Evolutionary conservation across 1,140 invertebrate genomes (phyloP), one percentile per base, ranked within the genome.

Genomic region (Brachionus manjavacas): DNA sequence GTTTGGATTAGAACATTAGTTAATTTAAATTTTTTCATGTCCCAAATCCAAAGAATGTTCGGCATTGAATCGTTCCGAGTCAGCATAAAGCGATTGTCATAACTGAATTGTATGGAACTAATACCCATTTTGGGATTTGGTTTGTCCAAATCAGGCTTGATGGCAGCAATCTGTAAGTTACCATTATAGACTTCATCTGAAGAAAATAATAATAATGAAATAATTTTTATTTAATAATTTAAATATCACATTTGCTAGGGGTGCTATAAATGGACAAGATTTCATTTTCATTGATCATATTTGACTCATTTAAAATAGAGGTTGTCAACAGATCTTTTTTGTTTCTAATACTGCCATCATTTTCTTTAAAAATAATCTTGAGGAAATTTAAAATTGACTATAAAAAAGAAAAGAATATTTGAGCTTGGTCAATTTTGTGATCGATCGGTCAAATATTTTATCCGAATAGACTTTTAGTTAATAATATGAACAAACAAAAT

Each of bases 51-150:
- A 72, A 90, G 72, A 20, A 87, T 87, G 74, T 85, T 86, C 12
- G 89, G 89, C 89, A 89, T 89, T 81, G 86, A 83, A 88, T 87
- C 89, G 87, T 90, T 90, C 83, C 85, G 86, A 6, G 89, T 89
- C 76, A 86, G 88, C 84, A 91, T 85, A 83, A 89, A 91, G 78
- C 88, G 86, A 85, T 87, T 87, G 83, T 90, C 88, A 25, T 41
- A 84, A 72, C 89, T 90, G 85, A 90, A 91, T 7, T 85, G 85
- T 4, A 88, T 46, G 4, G 79, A 84, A 4, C 89, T 88, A 20
- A 90, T 86, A 25, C 90, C 90, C 14, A 88, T 83, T 72, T 87
- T 88, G 23, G 89, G 88, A 84, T 88, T 89, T 46, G 88, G 87
- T 85, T 88, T 89, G 41, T 88, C 89, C 41, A 84, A 85, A 80